Evolutionary conservation across 2,797 vertebrate genomes (phyloP).

Genomic region (Pseudopleuronectes americanus): DNA sequence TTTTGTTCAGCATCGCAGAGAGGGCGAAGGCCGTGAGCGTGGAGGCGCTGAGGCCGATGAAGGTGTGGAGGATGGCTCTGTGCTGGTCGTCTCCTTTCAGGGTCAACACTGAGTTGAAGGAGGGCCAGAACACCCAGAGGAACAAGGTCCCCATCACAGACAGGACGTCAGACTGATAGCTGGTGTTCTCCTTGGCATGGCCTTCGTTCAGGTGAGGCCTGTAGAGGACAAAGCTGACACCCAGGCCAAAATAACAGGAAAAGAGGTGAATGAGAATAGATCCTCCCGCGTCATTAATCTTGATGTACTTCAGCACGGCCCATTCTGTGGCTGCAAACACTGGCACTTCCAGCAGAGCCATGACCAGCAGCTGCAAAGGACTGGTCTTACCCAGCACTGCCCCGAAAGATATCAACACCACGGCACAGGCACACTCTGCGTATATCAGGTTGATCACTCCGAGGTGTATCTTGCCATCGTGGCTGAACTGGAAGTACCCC

Average conservation of each 20-base stretch:
- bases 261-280: conserved; percentile 90
- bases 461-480: conserved; percentile 81
- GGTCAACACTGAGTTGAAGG: conserved; percentile 86
- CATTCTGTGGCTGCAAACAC: conserved; percentile 85
- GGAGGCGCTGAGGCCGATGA: conserved; percentile 85
- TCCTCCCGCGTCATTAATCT: conserved; percentile 86
- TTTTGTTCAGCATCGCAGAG: conserved; percentile 85
- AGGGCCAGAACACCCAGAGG: conserved; percentile 93
- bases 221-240: conserved; percentile 85
- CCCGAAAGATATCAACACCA: conserved; percentile 87
- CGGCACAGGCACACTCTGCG: conserved; percentile 87
- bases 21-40: conserved; percentile 84
- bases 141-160: conserved; percentile 86
- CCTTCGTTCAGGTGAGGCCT: conserved; percentile 59
- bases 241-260: conserved; percentile 90
- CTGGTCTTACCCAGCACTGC: conserved; percentile 88
- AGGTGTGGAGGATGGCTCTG: conserved; percentile 87
- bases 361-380: conserved; percentile 85
- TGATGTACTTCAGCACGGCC: conserved; percentile 80
- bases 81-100: conserved; percentile 85
- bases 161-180: conserved; percentile 83
- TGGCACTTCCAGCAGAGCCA: conserved; percentile 86
- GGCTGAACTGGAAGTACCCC: conserved; percentile 84
- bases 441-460: conserved; percentile 85
- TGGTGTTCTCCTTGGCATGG: conserved; percentile 83